These are phyloP conservation scores for Chamaetylas fuelleborni DNA, from an alignment of 2,113 vertebrate genomes.

Conservation along the genomic window DNA sequence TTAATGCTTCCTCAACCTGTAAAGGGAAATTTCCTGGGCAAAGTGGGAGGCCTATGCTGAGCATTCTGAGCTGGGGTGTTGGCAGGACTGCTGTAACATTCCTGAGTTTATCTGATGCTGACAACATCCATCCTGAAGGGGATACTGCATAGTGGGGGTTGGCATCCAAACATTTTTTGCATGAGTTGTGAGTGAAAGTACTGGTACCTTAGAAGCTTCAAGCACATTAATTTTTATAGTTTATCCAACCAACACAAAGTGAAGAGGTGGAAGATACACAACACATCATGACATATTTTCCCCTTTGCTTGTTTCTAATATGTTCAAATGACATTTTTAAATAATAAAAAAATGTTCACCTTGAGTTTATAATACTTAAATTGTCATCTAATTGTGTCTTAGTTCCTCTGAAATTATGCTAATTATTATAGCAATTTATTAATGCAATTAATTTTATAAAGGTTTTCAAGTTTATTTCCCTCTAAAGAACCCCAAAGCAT, in stretches of 20 bases:
- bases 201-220: neutral
- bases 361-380: neutral
- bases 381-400: neutral
- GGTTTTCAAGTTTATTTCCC: neutral
- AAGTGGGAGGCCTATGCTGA: neutral
- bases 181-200: neutral
- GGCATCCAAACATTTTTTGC: neutral
- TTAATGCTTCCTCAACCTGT: neutral
- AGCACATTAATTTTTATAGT: neutral
- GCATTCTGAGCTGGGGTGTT: neutral
- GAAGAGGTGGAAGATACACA: neutral
- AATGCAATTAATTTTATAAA: neutral
- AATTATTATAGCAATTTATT: neutral
- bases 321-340: neutral
- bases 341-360: neutral
- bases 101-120: neutral
- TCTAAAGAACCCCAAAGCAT: neutral
- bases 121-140: neutral
- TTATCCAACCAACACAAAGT: neutral
- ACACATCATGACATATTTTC: rapidly evolving
- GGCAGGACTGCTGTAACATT: neutral
- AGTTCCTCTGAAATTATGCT: neutral
- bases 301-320: neutral
- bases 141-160: neutral
- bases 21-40: neutral